Evolutionary conservation across 2,888 invertebrate genomes (phyloP).

Genomic region (Ophioninae sp.): DNA sequence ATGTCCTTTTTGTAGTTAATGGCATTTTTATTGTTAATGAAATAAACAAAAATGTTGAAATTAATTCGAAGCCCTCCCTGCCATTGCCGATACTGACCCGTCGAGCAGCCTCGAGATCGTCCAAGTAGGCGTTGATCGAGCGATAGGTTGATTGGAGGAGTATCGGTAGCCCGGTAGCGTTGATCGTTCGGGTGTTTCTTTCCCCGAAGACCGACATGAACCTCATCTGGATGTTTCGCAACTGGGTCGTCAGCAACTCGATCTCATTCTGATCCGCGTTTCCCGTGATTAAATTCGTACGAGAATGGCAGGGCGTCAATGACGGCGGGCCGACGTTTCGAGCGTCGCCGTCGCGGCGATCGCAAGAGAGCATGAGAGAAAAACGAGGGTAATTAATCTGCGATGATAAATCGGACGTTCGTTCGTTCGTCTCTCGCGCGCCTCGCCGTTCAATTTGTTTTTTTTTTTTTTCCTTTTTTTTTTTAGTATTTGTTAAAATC

Average conservation of each 20-base stretch:
- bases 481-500: no score
- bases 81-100: conserved; percentile 69
- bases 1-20: no score
- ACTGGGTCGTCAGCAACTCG: conserved; percentile 86
- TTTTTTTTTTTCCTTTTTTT: no score
- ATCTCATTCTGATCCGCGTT: conserved; percentile 71
- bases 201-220: conserved; percentile 90
- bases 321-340: conserved; percentile 57
- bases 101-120: conserved; percentile 71
- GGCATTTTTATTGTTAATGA: no score
- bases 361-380: conserved; percentile 56
- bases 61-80: background rate
- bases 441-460: conserved; percentile 23
- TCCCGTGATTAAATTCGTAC: conserved; percentile 23
- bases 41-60: no score
- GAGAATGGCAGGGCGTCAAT: conserved; percentile 53
- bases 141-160: conserved; percentile 74
- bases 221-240: conserved; percentile 89
- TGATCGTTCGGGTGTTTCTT: conserved; percentile 88
- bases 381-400: conserved; percentile 68
- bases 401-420: conserved; percentile 66
- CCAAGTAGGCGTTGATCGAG: conserved; percentile 70
- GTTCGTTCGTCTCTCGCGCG: conserved; percentile 59
- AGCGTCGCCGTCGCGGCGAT: conserved; percentile 62
- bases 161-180: conserved; percentile 81